These are phyloP conservation scores for Drosophila varians DNA, from an alignment of 1,140 invertebrate genomes.

Conservation along the genomic window DNA sequence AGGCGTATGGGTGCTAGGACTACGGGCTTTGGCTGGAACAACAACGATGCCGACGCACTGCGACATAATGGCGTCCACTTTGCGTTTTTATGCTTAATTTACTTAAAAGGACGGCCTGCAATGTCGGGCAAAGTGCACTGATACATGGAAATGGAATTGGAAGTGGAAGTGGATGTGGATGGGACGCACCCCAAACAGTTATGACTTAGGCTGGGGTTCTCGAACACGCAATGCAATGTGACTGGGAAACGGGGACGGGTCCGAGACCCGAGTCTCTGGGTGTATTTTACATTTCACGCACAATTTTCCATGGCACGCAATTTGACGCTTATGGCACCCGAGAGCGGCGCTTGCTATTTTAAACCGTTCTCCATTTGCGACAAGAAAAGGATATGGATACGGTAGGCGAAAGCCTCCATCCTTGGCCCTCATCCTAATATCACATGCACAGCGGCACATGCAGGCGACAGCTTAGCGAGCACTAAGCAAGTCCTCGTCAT, in stretches of 20 bases:
- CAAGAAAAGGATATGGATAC: neutral
- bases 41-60: conserved; percentile 57
- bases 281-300: conserved; percentile 82
- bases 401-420: neutral
- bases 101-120: conserved; percentile 75
- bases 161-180: neutral
- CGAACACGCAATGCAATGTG: conserved; percentile 62
- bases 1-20: neutral
- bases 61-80: conserved; percentile 83
- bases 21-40: conserved; percentile 5
- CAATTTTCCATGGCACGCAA: conserved; percentile 80
- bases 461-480: conserved; percentile 74
- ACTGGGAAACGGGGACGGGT: conserved; percentile 6
- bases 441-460: conserved; percentile 72
- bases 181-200: conserved; percentile 44
- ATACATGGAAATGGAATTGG: conserved; percentile 29
- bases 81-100: conserved; percentile 83
- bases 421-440: conserved; percentile 50
- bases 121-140: conserved; percentile 35
- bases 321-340: conserved; percentile 65
- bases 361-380: conserved; percentile 32
- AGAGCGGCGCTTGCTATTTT: conserved; percentile 49
- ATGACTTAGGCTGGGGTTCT: conserved; percentile 32
- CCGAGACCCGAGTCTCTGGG: conserved; percentile 9
- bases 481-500: conserved; percentile 68